Conservation (phyloP, 2,113 vertebrate species). For the Phaetusa simplex region DNA sequence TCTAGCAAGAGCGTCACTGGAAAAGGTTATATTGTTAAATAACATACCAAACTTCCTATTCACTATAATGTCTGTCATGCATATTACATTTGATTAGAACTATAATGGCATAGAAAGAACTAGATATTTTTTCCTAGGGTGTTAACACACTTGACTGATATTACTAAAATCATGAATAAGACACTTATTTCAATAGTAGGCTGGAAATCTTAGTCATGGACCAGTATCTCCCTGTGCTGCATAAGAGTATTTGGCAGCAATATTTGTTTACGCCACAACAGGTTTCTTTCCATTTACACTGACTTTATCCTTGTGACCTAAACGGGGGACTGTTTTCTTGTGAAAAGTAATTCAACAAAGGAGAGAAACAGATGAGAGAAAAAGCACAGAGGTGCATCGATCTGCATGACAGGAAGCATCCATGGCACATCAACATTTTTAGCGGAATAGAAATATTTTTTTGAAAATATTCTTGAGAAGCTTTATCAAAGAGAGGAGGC, state of each 20-base stretch:
- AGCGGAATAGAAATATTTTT: neutral
- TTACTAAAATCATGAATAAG: neutral
- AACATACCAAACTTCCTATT: neutral
- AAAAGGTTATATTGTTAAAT: neutral
- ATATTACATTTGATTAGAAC: neutral
- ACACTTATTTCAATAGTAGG: neutral
- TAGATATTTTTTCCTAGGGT: neutral
- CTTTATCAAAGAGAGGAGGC: neutral
- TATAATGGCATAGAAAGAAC: neutral
- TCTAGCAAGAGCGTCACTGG: neutral
- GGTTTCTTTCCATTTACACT: neutral
- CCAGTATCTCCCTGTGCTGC: neutral
- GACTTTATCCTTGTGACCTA: neutral
- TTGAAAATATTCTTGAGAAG: neutral
- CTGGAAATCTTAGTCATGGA: neutral
- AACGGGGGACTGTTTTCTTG: neutral
- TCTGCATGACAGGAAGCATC: neutral
- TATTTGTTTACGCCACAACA: neutral
- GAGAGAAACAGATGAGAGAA: neutral
- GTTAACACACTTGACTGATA: neutral
- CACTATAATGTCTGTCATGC: neutral
- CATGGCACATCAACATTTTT: neutral
- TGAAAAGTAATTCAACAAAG: neutral
- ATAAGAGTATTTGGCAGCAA: neutral
- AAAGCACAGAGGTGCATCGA: neutral